Evolutionary conservation across 2,888 invertebrate genomes (phyloP), one percentile per base, ranked within the genome.

Genomic region (Pherbina coryleti): DNA sequence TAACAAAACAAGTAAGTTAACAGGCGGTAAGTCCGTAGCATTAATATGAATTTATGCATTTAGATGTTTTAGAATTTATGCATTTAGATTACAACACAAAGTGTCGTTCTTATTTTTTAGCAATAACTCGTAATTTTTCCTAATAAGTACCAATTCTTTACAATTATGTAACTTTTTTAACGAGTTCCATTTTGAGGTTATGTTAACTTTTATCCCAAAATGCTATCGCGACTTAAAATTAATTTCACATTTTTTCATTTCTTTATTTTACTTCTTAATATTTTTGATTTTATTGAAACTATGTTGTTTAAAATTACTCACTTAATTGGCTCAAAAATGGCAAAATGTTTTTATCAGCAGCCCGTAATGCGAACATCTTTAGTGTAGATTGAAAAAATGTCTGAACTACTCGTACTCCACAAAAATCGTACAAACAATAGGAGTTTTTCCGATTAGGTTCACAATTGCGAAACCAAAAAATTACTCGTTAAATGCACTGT

Each of bases 361-460:
- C 85, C 83, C 86, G 85, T 84, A 86, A 83, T 79, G 86, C 85
- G 82, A 85, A 85, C 85, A 85, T 85, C 81, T 84, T 83, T 77
- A 53, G n/a, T 78, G 74, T 78, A 79, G 25, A 71, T 55, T 19
- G 19, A 55, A 55, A 55, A 53, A 19, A 19, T 55, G 8, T 55
- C 55, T 55, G 55, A 19, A 11, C 0, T 14, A 2, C 11, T 44
- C 3, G 11, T 44, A 44, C 44, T 44, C 44, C 1, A 14, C 44
- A 1, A 44, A n/a, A 44, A 11, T 44, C 44, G 11, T 44, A 2
- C 44, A 44, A 44, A n/a, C 31, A 31, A 31, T 31, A 3, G 31
- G 31, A 31, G 3, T 31, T 31, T 31, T 31, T 5, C 3, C 44
- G 11, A 44, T 11, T 3, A 7, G 14, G 14, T 11, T 11, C 11